These are phyloP conservation scores for Heterodera filipjevi DNA, from an alignment of 2,888 invertebrate species.

Conservation along the genomic window DNA sequence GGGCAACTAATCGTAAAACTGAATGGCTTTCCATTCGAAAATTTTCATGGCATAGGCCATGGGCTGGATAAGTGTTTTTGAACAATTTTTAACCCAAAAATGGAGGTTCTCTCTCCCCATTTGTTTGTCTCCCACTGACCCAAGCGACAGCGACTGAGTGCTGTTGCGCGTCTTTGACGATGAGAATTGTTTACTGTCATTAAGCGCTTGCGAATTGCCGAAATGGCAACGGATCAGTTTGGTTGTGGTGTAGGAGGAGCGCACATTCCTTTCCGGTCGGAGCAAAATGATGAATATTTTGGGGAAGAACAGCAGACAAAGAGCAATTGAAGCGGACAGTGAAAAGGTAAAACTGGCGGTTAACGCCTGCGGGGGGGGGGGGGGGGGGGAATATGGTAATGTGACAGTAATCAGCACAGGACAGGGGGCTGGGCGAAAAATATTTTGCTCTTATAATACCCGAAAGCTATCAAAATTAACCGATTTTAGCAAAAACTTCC, in stretches of 20 bases:
- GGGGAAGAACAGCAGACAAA: slow-evolving; percentile 77
- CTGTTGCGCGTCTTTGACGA: slow-evolving; percentile 59
- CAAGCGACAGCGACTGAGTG: slow-evolving; percentile 48
- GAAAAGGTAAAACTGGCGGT: slow-evolving; percentile 76
- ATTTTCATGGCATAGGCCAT: neutral
- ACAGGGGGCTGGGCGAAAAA: too few relatives aligned
- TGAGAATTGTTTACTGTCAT: slow-evolving; percentile 53
- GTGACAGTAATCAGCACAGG: slow-evolving; percentile 32
- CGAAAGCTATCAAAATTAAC: too few relatives aligned
- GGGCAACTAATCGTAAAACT: slow-evolving; percentile 40
- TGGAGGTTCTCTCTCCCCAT: neutral
- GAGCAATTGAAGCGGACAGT: slow-evolving; percentile 77
- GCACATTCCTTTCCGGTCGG: slow-evolving; percentile 78
- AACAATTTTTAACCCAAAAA: neutral
- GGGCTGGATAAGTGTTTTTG: too few relatives aligned
- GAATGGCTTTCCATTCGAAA: neutral
- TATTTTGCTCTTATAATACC: too few relatives aligned
- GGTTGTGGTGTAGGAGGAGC: slow-evolving; percentile 77
- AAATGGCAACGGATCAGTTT: slow-evolving; percentile 72
- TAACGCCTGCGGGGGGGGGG: slow-evolving; percentile 52
- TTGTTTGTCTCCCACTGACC: neutral
- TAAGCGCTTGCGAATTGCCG: slow-evolving; percentile 60
- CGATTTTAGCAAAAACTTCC: too few relatives aligned
- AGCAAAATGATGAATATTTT: slow-evolving; percentile 79
- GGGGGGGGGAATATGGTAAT: neutral